Conservation (phyloP, 2,888 invertebrate genomes). For the Ichneumon xanthorius region DNA sequence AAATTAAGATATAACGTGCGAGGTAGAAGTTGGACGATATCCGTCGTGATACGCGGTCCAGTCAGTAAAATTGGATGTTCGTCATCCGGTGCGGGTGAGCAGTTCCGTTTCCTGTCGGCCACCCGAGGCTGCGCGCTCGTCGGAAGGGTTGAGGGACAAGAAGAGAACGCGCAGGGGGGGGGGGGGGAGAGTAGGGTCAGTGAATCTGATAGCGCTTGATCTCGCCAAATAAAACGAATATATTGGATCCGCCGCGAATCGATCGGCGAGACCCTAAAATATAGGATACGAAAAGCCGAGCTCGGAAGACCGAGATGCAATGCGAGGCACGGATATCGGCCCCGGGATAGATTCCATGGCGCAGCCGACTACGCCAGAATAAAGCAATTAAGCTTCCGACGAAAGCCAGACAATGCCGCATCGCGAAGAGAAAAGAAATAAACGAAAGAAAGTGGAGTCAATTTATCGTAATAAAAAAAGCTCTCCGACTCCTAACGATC, state of each 20-base stretch:
- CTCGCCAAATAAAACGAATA: conserved; percentile 59
- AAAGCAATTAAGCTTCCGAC: conserved; percentile 53
- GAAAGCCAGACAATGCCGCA: conserved; percentile 14
- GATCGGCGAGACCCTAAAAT: conserved; percentile 64
- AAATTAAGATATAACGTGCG: neutral
- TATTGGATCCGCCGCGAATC: conserved; percentile 60
- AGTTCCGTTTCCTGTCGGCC: neutral
- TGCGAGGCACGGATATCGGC: conserved; percentile 51
- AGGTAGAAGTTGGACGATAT: neutral
- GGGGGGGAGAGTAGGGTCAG: neutral
- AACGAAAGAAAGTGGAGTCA: conserved; percentile 14
- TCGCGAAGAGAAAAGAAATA: conserved; percentile 10
- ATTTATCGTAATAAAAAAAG: conserved; percentile 11
- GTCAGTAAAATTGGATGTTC: conserved; percentile 21
- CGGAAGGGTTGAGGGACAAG: too few relatives aligned
- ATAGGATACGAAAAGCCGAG: conserved; percentile 63
- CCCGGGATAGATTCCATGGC: conserved; percentile 30
- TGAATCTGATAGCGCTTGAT: conserved; percentile 41
- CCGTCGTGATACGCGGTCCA: conserved; percentile 19
- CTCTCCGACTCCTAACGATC: neutral
- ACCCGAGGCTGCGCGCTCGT: too few relatives aligned
- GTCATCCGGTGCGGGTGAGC: neutral
- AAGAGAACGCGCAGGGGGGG: neutral
- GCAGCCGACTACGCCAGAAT: conserved; percentile 24
- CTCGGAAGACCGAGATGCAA: conserved; percentile 54